Percentiles rank a stretch among this genome's conserved stretches.
phyloP scores from a whole-genome alignment of 2,888 invertebrate genomes.

The Synanthedon andrenaeformis region DNA sequence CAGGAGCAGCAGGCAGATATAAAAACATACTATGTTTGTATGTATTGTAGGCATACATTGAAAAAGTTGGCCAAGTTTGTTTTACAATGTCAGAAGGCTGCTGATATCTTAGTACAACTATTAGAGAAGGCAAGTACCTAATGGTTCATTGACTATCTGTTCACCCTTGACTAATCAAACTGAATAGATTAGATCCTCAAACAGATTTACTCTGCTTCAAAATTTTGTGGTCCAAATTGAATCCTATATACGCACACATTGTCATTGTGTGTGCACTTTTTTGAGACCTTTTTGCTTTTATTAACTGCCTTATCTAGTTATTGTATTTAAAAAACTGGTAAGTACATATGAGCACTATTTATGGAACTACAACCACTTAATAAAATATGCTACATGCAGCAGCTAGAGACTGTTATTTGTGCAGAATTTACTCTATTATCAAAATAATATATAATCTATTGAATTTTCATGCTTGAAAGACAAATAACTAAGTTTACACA shows the following conservation, averaged over 20 bases:
- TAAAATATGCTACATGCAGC: too few species aligned
- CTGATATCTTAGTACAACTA: constrained; percentile 12
- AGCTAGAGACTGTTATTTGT: too few species aligned
- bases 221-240: not conserved
- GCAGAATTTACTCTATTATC: too few species aligned
- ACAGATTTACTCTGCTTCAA: not conserved
- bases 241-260: not conserved
- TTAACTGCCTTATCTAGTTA: too few species aligned
- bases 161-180: not conserved
- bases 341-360: too few species aligned
- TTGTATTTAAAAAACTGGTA: too few species aligned
- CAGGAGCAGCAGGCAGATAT: constrained; percentile 15
- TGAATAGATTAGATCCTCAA: not conserved
- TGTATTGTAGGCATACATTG: constrained; percentile 26
- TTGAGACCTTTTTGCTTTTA: not conserved
- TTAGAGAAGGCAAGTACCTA: constrained; percentile 14
- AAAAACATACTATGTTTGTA: constrained; percentile 21
- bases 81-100: constrained; percentile 23
- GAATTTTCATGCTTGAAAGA: too few species aligned
- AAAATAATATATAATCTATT: too few species aligned
- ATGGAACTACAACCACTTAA: too few species aligned
- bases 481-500: too few species aligned
- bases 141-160: not conserved
- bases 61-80: constrained; percentile 25
- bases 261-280: too few species aligned